These are phyloP conservation scores for Sphyrna mokarran DNA, from an alignment of 2,113 vertebrate genomes.

Conservation along the genomic window DNA sequence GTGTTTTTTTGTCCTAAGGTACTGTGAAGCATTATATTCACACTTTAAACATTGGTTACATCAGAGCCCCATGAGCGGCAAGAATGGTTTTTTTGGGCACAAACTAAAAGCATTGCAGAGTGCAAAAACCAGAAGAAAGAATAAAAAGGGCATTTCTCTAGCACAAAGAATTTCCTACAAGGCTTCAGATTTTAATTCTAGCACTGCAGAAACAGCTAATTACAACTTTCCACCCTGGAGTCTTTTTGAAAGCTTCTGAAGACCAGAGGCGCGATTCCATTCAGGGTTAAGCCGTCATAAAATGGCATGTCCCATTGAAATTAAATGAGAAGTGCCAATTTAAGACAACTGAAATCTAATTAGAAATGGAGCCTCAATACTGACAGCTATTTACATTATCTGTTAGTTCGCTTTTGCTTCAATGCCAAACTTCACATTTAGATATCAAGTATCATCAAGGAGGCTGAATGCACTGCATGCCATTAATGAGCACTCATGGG, in stretches of 20 bases:
- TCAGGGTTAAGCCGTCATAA: slow-evolving; percentile 15
- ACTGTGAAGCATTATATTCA: slow-evolving; percentile 4
- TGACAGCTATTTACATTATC: slow-evolving; percentile 30
- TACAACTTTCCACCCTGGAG: slow-evolving; percentile 2
- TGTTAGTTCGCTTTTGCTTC: neutral
- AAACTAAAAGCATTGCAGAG: neutral
- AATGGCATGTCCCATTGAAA: neutral
- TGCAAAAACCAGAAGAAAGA: slow-evolving; percentile 1
- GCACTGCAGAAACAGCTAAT: neutral
- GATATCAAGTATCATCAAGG: neutral
- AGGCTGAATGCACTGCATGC: neutral
- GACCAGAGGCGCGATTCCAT: neutral
- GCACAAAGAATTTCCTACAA: neutral
- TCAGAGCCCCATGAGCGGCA: neutral
- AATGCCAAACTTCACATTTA: neutral
- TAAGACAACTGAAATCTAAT: neutral
- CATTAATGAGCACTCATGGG: neutral
- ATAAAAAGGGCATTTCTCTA: neutral
- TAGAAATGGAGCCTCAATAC: slow-evolving; percentile 7
- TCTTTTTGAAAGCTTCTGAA: slow-evolving; percentile 7
- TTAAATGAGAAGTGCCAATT: slow-evolving; percentile 10
- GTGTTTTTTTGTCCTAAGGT: neutral
- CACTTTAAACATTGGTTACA: slow-evolving; percentile 12
- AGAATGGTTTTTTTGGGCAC: neutral
- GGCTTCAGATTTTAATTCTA: neutral